Base-by-base conservation (phyloP, 1,140 invertebrate genomes). In the Atta colombica region DNA sequence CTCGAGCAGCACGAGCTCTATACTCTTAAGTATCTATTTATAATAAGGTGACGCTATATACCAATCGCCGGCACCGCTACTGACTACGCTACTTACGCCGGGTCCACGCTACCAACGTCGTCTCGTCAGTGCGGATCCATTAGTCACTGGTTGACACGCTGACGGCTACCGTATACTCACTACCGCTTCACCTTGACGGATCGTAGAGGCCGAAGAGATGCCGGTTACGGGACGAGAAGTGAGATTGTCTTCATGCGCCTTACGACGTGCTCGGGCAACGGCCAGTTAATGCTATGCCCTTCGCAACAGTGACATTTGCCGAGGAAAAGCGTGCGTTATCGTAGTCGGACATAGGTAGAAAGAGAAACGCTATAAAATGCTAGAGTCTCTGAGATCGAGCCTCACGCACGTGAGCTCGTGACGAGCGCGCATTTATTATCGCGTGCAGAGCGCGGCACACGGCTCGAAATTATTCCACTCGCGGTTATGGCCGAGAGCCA, bases 231-330 rank as follows among this genome's bases (percentile, higher is more conserved):
- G 69, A 60, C 72, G 51, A 18, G 18, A 53, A n/a, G 49, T 45
- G 28, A 14, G 85, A 78, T 80, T 58, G 86, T 81, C 87, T 61
- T 77, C 86, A 88, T 84, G 63, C 75, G 87, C 71, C 80, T 16
- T 86, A 85, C 77, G 80, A 89, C 85, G 89, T 69, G 74, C 78
- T 88, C 93, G 93, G 93, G 91, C 93, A 94, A 94, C 90, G 93
- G 92, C 93, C 94, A 93, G 91, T 94, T 94, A 94, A 94, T 94
- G 93, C 89, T 94, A 94, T 94, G 93, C 93, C 92, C 89, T 74
- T 68, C 75, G 80, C 90, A 74, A 84, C 85, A 74, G 90, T 91
- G 89, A 91, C 90, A 91, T 80, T 80, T 65, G 88, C 65, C 69
- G 18, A 74, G 58, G 89, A 88, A 91, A 90, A 91, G 84, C 90